A percentile compares a stretch with the other conserved stretches of the same genome.
These are phyloP conservation scores for Orthonychiurus folsomi DNA, from an alignment of 2,888 invertebrate species.

Conservation along the genomic window DNA sequence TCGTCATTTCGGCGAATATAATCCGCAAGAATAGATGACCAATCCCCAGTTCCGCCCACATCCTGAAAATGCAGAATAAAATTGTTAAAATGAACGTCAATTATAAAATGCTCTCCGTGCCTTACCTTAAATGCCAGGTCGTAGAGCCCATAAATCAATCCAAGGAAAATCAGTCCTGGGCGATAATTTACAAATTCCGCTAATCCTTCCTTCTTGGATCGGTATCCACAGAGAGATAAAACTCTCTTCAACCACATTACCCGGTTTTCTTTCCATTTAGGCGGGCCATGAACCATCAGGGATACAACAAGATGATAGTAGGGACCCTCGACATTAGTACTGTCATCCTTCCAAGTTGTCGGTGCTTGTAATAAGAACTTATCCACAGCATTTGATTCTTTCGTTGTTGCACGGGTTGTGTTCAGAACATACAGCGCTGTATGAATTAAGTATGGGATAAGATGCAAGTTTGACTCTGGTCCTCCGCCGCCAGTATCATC, in stretches of 20 bases:
- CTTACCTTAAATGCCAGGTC: slow-evolving; percentile 73
- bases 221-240: slow-evolving; percentile 65
- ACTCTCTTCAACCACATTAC: slow-evolving; percentile 66
- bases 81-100: slow-evolving; percentile 6
- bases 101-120: slow-evolving; percentile 7
- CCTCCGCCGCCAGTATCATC: slow-evolving; percentile 96
- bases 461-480: slow-evolving; percentile 92
- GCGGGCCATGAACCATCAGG: slow-evolving; percentile 65
- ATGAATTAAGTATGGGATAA: slow-evolving; percentile 86
- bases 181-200: slow-evolving; percentile 44
- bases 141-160: slow-evolving; percentile 75
- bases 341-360: slow-evolving; percentile 58
- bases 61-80: slow-evolving; percentile 41
- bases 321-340: slow-evolving; percentile 84
- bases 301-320: slow-evolving; percentile 78
- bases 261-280: slow-evolving; percentile 51
- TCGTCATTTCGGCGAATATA: slow-evolving; percentile 92
- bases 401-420: slow-evolving; percentile 51
- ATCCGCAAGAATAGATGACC: slow-evolving; percentile 82
- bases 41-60: slow-evolving; percentile 60
- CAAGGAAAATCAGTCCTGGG: slow-evolving; percentile 63
- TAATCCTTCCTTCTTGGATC: slow-evolving; percentile 50
- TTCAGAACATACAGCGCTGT: slow-evolving; percentile 90
- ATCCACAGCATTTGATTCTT: slow-evolving; percentile 34
- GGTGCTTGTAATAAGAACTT: slow-evolving; percentile 31